Evolutionary conservation across 2,113 vertebrate species (phyloP).

Genomic region (Larimichthys polyactis): DNA sequence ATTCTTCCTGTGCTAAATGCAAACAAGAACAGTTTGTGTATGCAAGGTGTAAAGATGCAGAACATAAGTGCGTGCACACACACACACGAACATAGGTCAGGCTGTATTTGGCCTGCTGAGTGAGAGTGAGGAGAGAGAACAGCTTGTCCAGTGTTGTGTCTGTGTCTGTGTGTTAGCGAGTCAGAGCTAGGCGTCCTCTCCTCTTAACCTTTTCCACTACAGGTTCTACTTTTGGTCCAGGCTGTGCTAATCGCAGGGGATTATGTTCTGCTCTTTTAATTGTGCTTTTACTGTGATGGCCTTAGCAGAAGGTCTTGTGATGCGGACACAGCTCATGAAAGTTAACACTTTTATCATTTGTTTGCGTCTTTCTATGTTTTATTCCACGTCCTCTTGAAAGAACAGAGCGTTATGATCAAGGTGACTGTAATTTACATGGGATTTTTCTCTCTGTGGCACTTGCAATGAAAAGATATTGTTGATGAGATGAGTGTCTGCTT

Average conservation of each 20-base stretch:
- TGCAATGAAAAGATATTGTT: background rate
- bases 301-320: slow-evolving; percentile 50
- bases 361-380: background rate
- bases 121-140: slow-evolving; percentile 60
- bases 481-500: background rate
- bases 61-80: slow-evolving; percentile 16
- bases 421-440: background rate
- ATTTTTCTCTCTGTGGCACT: background rate
- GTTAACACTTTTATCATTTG: slow-evolving; percentile 22
- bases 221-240: slow-evolving; percentile 58
- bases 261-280: slow-evolving; percentile 73
- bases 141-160: slow-evolving; percentile 66
- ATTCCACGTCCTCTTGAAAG: slow-evolving; percentile 5
- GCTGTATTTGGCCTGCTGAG: slow-evolving; percentile 34
- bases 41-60: slow-evolving; percentile 57
- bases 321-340: slow-evolving; percentile 48
- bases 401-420: slow-evolving; percentile 41
- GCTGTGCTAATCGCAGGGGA: slow-evolving; percentile 61
- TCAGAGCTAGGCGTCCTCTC: slow-evolving; percentile 67
- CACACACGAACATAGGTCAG: slow-evolving; percentile 40
- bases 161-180: slow-evolving; percentile 24
- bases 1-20: slow-evolving; percentile 39
- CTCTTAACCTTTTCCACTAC: slow-evolving; percentile 77
- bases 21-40: slow-evolving; percentile 57
- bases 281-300: slow-evolving; percentile 31